These are phyloP conservation scores for Philaethria dido DNA, from an alignment of 2,888 invertebrate species.

Conservation along the genomic window DNA sequence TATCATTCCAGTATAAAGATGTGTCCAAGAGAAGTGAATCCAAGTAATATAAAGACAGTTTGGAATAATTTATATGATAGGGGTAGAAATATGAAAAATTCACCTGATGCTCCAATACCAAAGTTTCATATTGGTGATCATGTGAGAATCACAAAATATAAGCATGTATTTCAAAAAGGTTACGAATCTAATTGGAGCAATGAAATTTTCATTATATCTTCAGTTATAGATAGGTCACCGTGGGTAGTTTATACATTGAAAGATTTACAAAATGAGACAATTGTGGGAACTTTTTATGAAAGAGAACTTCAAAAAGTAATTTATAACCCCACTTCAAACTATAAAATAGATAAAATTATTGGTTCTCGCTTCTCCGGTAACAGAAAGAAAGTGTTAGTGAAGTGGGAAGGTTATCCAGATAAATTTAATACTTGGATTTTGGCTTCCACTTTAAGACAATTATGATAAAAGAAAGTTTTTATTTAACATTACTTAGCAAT, in stretches of 20 bases:
- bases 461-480: slow-evolving; percentile 47
- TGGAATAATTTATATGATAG: neutral
- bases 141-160: neutral
- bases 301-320: slow-evolving; percentile 49
- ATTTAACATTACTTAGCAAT: slow-evolving; percentile 42
- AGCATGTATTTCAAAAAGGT: neutral
- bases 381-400: slow-evolving; percentile 49
- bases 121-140: neutral
- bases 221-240: neutral
- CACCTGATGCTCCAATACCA: neutral
- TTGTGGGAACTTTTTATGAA: slow-evolving; percentile 48
- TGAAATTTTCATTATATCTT: slow-evolving; percentile 1
- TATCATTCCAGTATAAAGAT: neutral
- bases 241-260: neutral
- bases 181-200: slow-evolving; percentile 6
- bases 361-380: slow-evolving; percentile 40
- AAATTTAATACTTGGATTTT: slow-evolving; percentile 49
- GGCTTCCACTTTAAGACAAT: slow-evolving; percentile 35
- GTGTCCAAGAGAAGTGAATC: neutral
- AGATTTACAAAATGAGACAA: neutral
- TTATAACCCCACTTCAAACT: slow-evolving; percentile 21
- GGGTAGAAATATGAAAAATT: neutral
- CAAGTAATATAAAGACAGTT: neutral
- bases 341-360: slow-evolving; percentile 47
- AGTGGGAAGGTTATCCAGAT: slow-evolving; percentile 50